A percentile compares a stretch with the other conserved stretches of the same genome.
Evolutionary conservation across 2,888 invertebrate genomes (phyloP).

Genomic region (Drosophila koepferae): DNA sequence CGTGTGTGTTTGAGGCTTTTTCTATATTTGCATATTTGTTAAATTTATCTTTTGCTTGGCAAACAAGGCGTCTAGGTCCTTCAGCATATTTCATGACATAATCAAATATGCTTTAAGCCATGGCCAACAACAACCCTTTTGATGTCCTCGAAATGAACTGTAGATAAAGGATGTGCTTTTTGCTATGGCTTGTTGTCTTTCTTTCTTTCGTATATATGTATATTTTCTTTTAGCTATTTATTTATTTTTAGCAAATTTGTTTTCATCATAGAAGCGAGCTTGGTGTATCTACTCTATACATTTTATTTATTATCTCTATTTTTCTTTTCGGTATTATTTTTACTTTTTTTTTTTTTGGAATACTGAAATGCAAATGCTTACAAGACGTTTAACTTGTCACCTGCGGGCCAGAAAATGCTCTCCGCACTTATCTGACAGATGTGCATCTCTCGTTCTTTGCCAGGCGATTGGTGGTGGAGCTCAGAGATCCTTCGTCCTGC

Average conservation of each 20-base stretch:
- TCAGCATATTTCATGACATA: slow-evolving; percentile 74
- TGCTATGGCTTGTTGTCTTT: slow-evolving; percentile 22
- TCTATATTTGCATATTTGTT: slow-evolving; percentile 75
- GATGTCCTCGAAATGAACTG: slow-evolving; percentile 64
- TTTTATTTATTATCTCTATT: slow-evolving; percentile 33
- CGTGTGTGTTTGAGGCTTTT: slow-evolving; percentile 1
- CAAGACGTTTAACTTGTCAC: slow-evolving; percentile 81
- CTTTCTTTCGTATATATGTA: neutral
- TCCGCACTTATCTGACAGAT: slow-evolving; percentile 77
- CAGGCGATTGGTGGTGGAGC: slow-evolving; percentile 10
- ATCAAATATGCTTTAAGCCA: slow-evolving; percentile 80
- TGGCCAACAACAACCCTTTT: slow-evolving; percentile 66
- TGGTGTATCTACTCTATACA: slow-evolving; percentile 15
- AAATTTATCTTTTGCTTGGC: slow-evolving; percentile 72
- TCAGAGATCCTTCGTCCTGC: neutral
- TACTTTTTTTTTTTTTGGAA: neutral
- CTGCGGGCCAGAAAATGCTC: slow-evolving; percentile 74
- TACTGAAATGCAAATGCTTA: slow-evolving; percentile 68
- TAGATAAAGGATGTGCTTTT: slow-evolving; percentile 58
- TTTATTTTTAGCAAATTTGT: slow-evolving; percentile 53
- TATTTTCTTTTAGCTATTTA: slow-evolving; percentile 37
- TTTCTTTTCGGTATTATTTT: neutral
- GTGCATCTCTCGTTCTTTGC: slow-evolving; percentile 60
- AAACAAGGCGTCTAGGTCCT: slow-evolving; percentile 50
- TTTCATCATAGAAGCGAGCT: slow-evolving; percentile 27